These are phyloP conservation scores for Ischnus inquisitorius DNA, from an alignment of 2,888 invertebrate genomes.

Conservation along the genomic window DNA sequence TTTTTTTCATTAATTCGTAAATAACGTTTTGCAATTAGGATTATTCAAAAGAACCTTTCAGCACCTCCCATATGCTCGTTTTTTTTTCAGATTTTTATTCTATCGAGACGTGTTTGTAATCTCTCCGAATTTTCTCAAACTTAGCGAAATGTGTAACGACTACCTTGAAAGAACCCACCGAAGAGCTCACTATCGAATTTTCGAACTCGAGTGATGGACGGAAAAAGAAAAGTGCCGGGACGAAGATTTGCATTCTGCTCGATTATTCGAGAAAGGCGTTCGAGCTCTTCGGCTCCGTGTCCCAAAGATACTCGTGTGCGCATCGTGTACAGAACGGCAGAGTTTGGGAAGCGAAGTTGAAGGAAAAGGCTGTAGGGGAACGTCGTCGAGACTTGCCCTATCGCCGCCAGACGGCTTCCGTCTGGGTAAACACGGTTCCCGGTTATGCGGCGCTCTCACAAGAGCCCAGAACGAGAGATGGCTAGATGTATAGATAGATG, in stretches of 20 bases:
- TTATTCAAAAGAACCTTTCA: no score
- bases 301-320: constrained; percentile 16
- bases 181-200: no score
- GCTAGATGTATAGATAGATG: constrained; percentile 46
- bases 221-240: background rate
- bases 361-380: constrained; percentile 55
- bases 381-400: constrained; percentile 73
- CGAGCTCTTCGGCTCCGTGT: no score
- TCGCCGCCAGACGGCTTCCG: constrained; percentile 82
- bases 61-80: no score
- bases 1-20: no score
- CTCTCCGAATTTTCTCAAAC: no score
- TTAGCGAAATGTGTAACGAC: no score
- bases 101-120: no score
- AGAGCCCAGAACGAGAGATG: constrained; percentile 62
- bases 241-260: constrained; percentile 67
- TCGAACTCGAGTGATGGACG: no score
- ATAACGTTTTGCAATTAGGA: no score
- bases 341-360: constrained; percentile 54
- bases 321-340: constrained; percentile 24
- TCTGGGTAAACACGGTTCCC: constrained; percentile 82
- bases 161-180: no score
- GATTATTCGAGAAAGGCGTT: constrained; percentile 53
- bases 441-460: constrained; percentile 63
- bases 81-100: no score